Base-by-base conservation (phyloP, 2,797 vertebrate species). In the Hyperoplus lanceolatus region DNA sequence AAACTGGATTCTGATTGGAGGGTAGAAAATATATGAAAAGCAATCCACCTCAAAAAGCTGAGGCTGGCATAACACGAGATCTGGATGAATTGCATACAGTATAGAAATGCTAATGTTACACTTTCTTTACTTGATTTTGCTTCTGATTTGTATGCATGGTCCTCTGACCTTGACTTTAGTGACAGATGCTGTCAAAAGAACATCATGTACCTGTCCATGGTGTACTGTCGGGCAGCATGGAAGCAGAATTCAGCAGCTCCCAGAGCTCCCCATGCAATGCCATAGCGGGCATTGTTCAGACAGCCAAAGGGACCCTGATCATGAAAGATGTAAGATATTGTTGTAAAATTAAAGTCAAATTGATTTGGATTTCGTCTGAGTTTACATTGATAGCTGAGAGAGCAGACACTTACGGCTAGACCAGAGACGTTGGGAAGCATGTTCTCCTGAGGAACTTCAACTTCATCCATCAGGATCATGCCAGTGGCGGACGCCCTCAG, bases 401-500 rank as follows among this genome's bases (percentile, higher is more conserved):
- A 66, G 42, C 13, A 56, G 48, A 29, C 57, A 80, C 93, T 96
- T 77, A 98, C 97, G 86, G 86, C 89, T 15, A 98, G 94, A 18
- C 97, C 96, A 0, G 92, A 94, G 0, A 90, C 92, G 0, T 92
- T 78, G n/a, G 97, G 96, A 64, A 98, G 92, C 58, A 98, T 75
- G 65, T 97, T 97, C 58, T 96, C 96, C 77, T 96, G 94, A 0
- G 97, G 95, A 71, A 97, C 95, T 53, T 97, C 96, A 70, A 98
- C 96, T 0, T 95, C 91, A 0, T 98, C 97, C 97, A 98, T 96
- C 60, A 97, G 4, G 72, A 98, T 96, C 96, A 97, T 97, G n/a
- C 97, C 97, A 0, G 97, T 98, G 79, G 94, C 65, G 0, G 97
- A 98, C 0, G 97, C 96, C 1, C 97, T 92, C 64, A 98, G 92